A percentile compares a stretch with the other conserved stretches of the same genome.
Conservation (phyloP, 1,140 invertebrate genomes). For the Zaprionus inermis region DNA sequence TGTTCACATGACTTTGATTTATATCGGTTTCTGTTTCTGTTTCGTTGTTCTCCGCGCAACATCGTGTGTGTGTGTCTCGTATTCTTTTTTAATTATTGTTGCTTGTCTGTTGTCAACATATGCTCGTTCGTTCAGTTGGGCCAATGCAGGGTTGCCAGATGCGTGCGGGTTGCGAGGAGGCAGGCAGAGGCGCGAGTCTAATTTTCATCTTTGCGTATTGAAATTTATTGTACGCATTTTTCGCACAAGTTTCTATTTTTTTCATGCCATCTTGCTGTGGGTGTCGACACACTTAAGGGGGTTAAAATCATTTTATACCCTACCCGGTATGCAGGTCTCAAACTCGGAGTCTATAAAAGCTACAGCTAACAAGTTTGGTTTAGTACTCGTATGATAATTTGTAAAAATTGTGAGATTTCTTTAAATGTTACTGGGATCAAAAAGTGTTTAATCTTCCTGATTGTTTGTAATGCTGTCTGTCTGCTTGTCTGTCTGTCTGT, state of each 20-base stretch:
- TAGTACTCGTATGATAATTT: too few species aligned
- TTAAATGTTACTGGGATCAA: too few species aligned
- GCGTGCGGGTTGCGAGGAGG: not conserved
- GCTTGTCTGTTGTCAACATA: constrained; percentile 50
- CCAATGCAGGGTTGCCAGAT: not conserved
- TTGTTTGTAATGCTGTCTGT: too few species aligned
- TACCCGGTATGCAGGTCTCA: too few species aligned
- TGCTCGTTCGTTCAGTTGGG: constrained; percentile 10
- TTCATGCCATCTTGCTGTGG: not conserved
- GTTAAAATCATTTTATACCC: too few species aligned
- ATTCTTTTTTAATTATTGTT: constrained; percentile 38
- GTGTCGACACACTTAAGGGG: constrained; percentile 48
- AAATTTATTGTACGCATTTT: constrained; percentile 39
- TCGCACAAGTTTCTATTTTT: not conserved
- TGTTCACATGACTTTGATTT: constrained; percentile 74
- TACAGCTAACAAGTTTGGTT: too few species aligned
- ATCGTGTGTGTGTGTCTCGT: constrained; percentile 6
- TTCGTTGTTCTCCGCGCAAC: constrained; percentile 18
- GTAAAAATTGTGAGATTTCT: too few species aligned
- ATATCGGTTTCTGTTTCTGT: constrained; percentile 51
- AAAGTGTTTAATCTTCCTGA: too few species aligned
- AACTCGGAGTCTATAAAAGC: too few species aligned
- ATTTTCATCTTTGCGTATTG: constrained; percentile 24
- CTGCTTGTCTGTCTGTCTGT: too few species aligned
- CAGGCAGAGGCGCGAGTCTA: constrained; percentile 4